Base-by-base conservation (phyloP, 1,140 invertebrate genomes). In the Zeugodacus cucurbitae region DNA sequence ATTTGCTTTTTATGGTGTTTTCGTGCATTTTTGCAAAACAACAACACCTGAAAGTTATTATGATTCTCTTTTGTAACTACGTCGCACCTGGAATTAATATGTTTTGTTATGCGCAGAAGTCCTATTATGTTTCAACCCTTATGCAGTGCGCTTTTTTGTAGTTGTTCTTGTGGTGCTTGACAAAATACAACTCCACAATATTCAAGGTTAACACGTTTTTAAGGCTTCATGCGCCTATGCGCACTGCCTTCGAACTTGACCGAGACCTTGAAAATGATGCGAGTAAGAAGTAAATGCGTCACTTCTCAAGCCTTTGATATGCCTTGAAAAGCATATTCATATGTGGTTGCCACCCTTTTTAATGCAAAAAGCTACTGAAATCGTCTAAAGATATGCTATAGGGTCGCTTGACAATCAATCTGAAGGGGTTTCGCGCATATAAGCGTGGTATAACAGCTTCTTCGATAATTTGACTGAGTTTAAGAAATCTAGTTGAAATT, bases 181-280 rank as follows among this genome's bases (percentile, higher is more conserved):
- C 17, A 41, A 74, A 37, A n/a, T 32, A 34, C 3, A 29, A 32
- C 29, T 32, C 4, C 17, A 32, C 41, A 74, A 37, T 41, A 0
- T 74, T 74, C 67, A 74, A 74, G 37, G 74, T n/a, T 7, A 82
- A 82, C 74, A n/a, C 22, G 44, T n/a, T 82, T 82, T 78, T 44
- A 10, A 26, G 67, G 74, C 41, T 78, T 82, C 74, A 48, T 48
- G 26, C n/a, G 41, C 44, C 74, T n/a, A 44, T 74, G 4, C 20
- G 37, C 34, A 29, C 37, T 74, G 37, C 74, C 29, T 48, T 44
- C 11, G 44, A 82, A 82, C 11, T 82, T 82, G 41, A 48, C 37
- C 74, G 34, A 82, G 74, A 82, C 44, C 74, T 82, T 82, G 74
- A 82, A 82, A 54, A 48, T 0, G 3, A 48, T 0, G 3, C 22